Base-by-base conservation (phyloP, 2,797 vertebrate species). In the Crenuchus spilurus region DNA sequence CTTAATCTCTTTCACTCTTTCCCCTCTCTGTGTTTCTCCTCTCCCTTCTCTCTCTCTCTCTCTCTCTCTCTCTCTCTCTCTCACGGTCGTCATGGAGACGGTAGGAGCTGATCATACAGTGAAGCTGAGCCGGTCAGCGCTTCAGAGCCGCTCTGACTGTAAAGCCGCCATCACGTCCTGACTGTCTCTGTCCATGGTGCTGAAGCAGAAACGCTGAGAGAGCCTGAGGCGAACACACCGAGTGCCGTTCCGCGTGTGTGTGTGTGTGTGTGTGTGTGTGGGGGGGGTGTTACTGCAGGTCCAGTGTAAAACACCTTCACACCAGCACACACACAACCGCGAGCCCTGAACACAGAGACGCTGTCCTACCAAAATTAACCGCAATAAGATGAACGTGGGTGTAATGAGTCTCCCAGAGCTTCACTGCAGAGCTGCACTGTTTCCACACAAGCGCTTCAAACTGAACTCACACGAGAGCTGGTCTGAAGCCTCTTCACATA, bases 11-110 rank as follows among this genome's bases (percentile, higher is more conserved):
- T n/a, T n/a, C n/a, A n/a, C n/a, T n/a, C n/a, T n/a, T n/a, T 74
- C 55, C 61, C 54, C 55, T 72, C 35, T 71, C 37, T 16, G 66
- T 20, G 42, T 33, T 30, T 26, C 30, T 44, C 37, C 39, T n/a
- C n/a, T n/a, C n/a, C n/a, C n/a, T n/a, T 33, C 31, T 55, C 33
- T 37, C 55, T 44, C 46, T 39, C 57, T 44, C 41, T 46, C 10
- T 65, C 48, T 24, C 62, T 33, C 62, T 42, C 16, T 62, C 22
- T 49, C 60, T 69, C 60, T 49, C 61, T 70, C 49, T 71, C 39
- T 48, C 73, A 75, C 49, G 82, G 93, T 95, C 91, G 88, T 90
- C 93, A 94, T 94, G 93, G 94, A 93, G 91, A 95, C 88, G 85
- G 75, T 42, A 86, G 85, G 89, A 87, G 87, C 85, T 80, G 66